phyloP scores from a whole-genome alignment of 2,797 vertebrate species.

The Microctenopoma stevenorrisi region DNA sequence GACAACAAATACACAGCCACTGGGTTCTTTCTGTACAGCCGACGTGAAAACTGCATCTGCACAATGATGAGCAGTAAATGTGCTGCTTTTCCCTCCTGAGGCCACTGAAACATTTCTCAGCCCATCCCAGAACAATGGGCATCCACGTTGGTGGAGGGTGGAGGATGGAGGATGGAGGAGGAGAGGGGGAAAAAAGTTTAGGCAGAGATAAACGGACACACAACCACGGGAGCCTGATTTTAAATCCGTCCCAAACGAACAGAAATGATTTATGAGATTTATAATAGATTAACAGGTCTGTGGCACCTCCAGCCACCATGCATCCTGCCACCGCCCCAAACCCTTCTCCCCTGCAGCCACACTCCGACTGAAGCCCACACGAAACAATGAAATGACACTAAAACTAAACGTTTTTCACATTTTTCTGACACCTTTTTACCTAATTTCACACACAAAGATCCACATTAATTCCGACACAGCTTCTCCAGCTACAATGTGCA shows the following conservation, averaged over 20 bases:
- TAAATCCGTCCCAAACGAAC: background rate
- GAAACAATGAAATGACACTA: conserved; percentile 23
- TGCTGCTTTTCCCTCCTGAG: conserved; percentile 24
- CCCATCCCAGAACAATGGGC: conserved; percentile 83
- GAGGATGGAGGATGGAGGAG: conserved; percentile 61
- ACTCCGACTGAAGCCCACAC: conserved; percentile 11
- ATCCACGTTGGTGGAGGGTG: conserved; percentile 51
- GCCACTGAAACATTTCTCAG: conserved; percentile 54
- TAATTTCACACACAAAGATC: conserved; percentile 5
- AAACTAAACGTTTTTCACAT: background rate
- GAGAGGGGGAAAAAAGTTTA: conserved; percentile 48
- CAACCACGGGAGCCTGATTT: background rate
- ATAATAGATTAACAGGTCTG: conserved; percentile 21
- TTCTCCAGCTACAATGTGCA: background rate
- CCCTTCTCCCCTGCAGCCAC: conserved; percentile 22
- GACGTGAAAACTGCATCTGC: conserved; percentile 28
- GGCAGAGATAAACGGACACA: conserved; percentile 27
- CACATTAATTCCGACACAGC: fast-evolving
- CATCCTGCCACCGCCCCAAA: conserved; percentile 81
- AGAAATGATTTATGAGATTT: background rate
- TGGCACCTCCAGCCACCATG: conserved; percentile 45
- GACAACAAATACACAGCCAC: conserved; percentile 9
- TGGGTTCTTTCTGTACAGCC: conserved; percentile 3
- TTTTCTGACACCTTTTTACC: background rate
- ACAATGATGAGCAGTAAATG: conserved; percentile 27